These are phyloP conservation scores for Oxyruncus cristatus DNA, from an alignment of 2,113 vertebrate genomes.

Conservation along the genomic window DNA sequence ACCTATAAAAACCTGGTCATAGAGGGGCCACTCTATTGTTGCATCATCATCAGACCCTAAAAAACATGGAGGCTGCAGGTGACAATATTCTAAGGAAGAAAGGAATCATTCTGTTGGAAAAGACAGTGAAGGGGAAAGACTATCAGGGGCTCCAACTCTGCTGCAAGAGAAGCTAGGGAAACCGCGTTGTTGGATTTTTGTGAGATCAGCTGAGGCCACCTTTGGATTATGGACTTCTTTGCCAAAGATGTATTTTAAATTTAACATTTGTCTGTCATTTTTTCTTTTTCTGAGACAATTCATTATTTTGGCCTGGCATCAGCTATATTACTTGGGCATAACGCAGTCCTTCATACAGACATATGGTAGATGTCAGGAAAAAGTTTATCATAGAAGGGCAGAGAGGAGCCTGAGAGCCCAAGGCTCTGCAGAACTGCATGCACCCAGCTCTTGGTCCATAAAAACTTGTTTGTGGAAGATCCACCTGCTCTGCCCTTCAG, in stretches of 20 bases:
- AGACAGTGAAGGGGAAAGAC: not conserved
- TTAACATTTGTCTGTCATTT: not conserved
- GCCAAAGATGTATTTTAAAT: not conserved
- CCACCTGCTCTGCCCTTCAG: not conserved
- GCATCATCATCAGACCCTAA: not conserved
- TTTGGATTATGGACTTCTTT: not conserved
- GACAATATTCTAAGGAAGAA: not conserved
- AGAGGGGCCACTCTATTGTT: not conserved
- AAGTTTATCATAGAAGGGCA: not conserved
- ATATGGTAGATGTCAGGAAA: not conserved
- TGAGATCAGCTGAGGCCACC: not conserved
- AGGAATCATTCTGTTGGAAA: not conserved
- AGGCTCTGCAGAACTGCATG: fast-evolving
- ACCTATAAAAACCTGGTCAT: not conserved
- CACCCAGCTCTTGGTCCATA: not conserved
- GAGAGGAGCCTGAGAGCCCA: not conserved
- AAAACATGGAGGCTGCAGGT: not conserved
- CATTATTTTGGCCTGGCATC: not conserved
- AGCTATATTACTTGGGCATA: not conserved
- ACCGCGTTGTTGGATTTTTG: not conserved
- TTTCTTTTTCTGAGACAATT: not conserved
- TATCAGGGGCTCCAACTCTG: not conserved
- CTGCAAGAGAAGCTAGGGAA: not conserved
- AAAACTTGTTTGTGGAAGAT: not conserved
- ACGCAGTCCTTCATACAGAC: not conserved